Evolutionary conservation across 2,888 invertebrate genomes (phyloP).

Genomic region (Agrochola litura): DNA sequence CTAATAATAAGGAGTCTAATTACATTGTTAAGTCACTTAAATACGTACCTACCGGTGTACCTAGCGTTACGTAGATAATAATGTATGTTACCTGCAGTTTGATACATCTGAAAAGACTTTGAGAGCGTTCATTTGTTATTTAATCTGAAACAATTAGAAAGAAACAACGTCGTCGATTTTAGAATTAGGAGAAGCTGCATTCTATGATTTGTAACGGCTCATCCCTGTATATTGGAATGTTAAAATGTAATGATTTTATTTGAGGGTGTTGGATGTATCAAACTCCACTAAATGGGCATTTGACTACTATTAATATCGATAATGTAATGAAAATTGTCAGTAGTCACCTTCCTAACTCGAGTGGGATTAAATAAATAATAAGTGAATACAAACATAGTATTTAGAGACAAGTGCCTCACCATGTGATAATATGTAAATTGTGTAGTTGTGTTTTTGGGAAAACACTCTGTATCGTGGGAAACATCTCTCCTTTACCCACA

Average conservation of each 20-base stretch:
- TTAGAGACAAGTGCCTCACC: constrained; percentile 73
- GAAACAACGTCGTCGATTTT: background rate
- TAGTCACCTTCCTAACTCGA: background rate
- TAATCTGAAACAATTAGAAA: background rate
- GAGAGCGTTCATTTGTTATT: background rate
- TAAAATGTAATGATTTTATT: background rate
- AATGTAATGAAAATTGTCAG: background rate
- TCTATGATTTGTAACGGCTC: no score
- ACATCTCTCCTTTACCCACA: background rate
- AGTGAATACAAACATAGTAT: constrained; percentile 37
- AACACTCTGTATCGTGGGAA: background rate
- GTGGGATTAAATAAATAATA: constrained; percentile 8
- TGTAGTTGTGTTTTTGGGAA: constrained; percentile 35
- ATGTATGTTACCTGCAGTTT: background rate
- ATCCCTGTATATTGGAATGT: background rate
- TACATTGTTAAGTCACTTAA: constrained; percentile 13
- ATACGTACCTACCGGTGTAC: constrained; percentile 4
- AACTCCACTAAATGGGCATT: background rate
- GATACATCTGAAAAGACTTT: background rate
- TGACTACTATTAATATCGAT: constrained; percentile 1
- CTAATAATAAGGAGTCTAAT: constrained; percentile 29
- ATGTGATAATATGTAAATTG: constrained; percentile 71
- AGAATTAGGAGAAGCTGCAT: no score
- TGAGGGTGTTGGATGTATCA: background rate
- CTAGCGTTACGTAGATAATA: background rate